Evolutionary conservation across 1,140 invertebrate genomes (phyloP), one percentile per base, ranked within the genome.

Genomic region (Doryteuthis pealeii): DNA sequence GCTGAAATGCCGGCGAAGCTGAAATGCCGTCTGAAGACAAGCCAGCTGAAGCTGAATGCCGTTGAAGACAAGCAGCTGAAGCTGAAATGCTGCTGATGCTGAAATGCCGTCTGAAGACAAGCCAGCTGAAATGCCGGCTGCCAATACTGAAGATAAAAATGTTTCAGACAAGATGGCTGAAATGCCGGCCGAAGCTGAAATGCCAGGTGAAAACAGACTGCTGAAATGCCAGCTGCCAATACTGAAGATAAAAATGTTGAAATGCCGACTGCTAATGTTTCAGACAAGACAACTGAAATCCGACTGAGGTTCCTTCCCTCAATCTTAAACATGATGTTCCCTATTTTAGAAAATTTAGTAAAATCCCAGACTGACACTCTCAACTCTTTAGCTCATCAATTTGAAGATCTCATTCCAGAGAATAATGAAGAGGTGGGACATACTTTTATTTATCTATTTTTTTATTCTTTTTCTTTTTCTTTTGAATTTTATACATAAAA

Each of bases 381-480:
- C 26, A 82, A 78, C 54, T 33, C 45, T 8, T 68, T 80, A 22
- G 77, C 81, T 76, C 70, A 78, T 15, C 32, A 71, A 3, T 74
- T 81, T 58, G 77, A 76, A 12, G 67, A 70, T 12, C 31, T 54
- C 8, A 79, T 71, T 14, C 10, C 74, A 40, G 70, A 69, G 30
- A 67, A 86, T 15, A 65, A 70, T 71, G 86, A 87, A 68, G 86
- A 86, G 79, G 86, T 86, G 78, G 74, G 78, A 74, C 30, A 28
- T 28, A 71, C 45, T 62, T 31, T 32, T 26, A 32, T 32, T 49
- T 71, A 65, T 49, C 35, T 62, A 28, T 58, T 31, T 62, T 43
- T 71, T 28, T 0, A 75, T 62, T 33, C 3, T 22, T 62, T 62
- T 22, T 62, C 54, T 15, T 62, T 62, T 62, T 28, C 12, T 22